Conservation (phyloP, 2,113 vertebrate genomes). For the Python bivittatus region DNA sequence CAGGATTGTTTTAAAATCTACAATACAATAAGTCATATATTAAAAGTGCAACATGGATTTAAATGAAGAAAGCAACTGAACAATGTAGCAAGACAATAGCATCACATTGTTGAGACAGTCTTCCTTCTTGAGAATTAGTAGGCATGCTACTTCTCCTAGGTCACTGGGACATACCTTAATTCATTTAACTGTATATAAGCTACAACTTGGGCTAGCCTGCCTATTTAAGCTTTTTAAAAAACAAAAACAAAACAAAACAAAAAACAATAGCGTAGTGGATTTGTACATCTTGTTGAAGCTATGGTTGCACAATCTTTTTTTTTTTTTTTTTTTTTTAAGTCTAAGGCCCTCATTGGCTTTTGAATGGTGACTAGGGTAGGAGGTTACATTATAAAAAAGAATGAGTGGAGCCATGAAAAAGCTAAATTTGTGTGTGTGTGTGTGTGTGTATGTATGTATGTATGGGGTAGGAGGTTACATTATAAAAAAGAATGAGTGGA, state of each 20-base stretch:
- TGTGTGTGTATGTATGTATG: too few species aligned
- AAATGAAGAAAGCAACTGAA: conserved; percentile 51
- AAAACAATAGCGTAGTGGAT: not conserved
- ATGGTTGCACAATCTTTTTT: not conserved
- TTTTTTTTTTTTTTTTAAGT: not conserved
- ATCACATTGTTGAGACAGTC: not conserved
- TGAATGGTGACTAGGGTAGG: not conserved
- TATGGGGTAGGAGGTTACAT: not conserved
- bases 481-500: not conserved
- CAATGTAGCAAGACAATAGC: not conserved
- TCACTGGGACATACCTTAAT: not conserved
- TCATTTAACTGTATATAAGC: not conserved
- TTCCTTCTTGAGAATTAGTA: not conserved
- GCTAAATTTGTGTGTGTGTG: too few species aligned
- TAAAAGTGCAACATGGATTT: conserved; percentile 44
- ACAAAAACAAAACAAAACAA: not conserved
- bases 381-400: not conserved
- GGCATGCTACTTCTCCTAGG: not conserved
- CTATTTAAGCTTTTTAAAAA: not conserved
- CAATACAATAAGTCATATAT: conserved; percentile 55
- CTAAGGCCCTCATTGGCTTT: not conserved
- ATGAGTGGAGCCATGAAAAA: not conserved
- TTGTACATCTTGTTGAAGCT: too few species aligned
- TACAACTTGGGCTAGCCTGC: not conserved
- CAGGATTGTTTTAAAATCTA: conserved; percentile 45